Base-by-base conservation (phyloP, 2,113 vertebrate species). In the Agapornis roseicollis region DNA sequence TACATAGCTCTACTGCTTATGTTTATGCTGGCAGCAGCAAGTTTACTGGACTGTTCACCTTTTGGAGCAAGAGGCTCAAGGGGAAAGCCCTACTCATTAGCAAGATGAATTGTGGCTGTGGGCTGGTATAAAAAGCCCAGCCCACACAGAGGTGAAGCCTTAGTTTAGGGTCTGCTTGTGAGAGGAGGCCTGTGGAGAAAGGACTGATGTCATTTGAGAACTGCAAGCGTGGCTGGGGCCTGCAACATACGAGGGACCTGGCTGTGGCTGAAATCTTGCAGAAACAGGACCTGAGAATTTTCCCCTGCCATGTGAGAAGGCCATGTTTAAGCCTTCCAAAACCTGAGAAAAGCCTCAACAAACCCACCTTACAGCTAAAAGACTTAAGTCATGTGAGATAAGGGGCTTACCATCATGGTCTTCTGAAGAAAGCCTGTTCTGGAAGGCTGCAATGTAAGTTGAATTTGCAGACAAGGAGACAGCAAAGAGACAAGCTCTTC, bases 181-280 rank as follows among this genome's bases (percentile, higher is more conserved):
- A 16, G 33, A 16, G 23, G 69, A 1, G 27, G n/a, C 1, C 3
- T 49, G 3, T 3, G 7, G 11, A 10, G 10, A 7, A 35, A 10
- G 27, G 20, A 7, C 2, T 37, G 12, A 0, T 4, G 6, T 1
- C 5, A 7, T 23, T 17, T 28, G 3, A 24, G 65, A 63, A 37
- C 20, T 49, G 4, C 4, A 6, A 11, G 3, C 0, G 0, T 1
- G 10, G 4, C 10, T 60, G 23, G 18, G 53, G 3, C 2, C 12
- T 35, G 39, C 7, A 35, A 64, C 6, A 2, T 6, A 4, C 2
- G 13, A 31, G 4, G 20, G 6, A 7, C 5, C 4, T 65, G 13
- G 15, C 6, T 8, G 0, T 16, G 39, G 3, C 12, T 1, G 2
- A 41, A 28, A 16, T 44, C 7, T 6, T 4, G 4, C 3, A 46